Conservation (phyloP, 1,140 invertebrate species). For the Coptotermes formosanus region DNA sequence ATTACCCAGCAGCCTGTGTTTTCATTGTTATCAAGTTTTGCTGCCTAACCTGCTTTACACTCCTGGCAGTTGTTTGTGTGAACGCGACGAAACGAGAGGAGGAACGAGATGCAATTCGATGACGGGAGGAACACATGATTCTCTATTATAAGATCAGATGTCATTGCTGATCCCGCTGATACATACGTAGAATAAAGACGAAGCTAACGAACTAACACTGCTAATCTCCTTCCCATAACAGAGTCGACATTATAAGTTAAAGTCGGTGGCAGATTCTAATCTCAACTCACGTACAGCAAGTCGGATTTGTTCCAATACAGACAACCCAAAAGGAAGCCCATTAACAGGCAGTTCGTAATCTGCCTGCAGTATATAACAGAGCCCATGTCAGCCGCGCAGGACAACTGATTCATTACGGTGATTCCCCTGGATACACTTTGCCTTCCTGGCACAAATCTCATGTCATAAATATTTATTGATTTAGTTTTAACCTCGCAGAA, state of each 20-base stretch:
- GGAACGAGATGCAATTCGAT: neutral
- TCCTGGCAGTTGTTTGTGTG: neutral
- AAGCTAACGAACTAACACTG: neutral
- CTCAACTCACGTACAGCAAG: constrained; percentile 1
- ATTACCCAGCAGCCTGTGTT: too few species aligned
- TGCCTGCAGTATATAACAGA: neutral
- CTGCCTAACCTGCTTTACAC: neutral
- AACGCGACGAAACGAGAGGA: neutral
- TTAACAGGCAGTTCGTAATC: neutral
- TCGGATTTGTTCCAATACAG: constrained; percentile 4
- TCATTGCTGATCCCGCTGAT: constrained; percentile 4
- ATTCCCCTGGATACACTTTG: too few species aligned
- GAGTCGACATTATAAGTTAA: neutral
- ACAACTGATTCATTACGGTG: too few species aligned
- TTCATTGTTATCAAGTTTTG: too few species aligned
- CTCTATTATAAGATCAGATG: constrained; percentile 2
- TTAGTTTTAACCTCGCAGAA: too few species aligned
- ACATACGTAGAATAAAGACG: neutral
- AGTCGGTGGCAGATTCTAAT: constrained; percentile 14
- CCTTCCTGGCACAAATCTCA: too few species aligned
- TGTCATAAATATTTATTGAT: too few species aligned
- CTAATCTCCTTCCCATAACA: neutral
- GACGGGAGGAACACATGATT: neutral
- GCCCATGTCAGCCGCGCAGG: neutral
- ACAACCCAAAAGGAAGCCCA: neutral